Conservation (phyloP, 2,888 invertebrate genomes). For the Actias luna region DNA sequence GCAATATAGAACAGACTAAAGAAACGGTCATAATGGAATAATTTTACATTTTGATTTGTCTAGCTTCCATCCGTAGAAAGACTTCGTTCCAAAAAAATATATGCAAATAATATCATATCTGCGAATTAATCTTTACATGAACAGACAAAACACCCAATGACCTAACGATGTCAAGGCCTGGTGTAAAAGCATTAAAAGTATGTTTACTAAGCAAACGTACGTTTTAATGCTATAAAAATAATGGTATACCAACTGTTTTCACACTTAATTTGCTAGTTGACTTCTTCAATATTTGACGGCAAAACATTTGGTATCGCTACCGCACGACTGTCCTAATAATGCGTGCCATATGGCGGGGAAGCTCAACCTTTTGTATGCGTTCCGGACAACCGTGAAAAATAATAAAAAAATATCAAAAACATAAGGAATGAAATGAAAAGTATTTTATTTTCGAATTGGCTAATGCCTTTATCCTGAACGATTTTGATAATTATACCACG, state of each 20-base stretch:
- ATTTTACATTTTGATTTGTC: too few relatives aligned
- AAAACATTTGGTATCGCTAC: constrained; percentile 1
- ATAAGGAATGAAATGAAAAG: too few relatives aligned
- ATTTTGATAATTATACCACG: too few relatives aligned
- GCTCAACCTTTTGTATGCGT: neutral
- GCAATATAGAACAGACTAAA: too few relatives aligned
- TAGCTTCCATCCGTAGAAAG: neutral
- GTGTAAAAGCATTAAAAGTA: neutral
- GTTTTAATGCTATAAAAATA: neutral
- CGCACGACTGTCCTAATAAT: neutral
- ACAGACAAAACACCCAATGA: neutral
- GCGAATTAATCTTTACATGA: neutral
- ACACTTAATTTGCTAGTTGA: constrained; percentile 1
- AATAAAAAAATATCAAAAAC: neutral
- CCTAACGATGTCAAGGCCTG: neutral
- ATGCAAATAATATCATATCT: neutral
- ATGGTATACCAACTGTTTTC: neutral
- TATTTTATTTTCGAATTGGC: too few relatives aligned
- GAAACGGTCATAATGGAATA: too few relatives aligned
- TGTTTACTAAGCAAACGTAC: neutral
- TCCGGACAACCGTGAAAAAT: neutral
- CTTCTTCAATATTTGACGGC: neutral
- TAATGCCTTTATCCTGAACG: too few relatives aligned
- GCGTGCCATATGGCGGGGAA: neutral
- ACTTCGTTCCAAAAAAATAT: neutral